A percentile compares a stretch with the other conserved stretches of the same genome.
These are phyloP conservation scores for Drosophila lacicola DNA, from an alignment of 2,888 invertebrate species.

Conservation along the genomic window DNA sequence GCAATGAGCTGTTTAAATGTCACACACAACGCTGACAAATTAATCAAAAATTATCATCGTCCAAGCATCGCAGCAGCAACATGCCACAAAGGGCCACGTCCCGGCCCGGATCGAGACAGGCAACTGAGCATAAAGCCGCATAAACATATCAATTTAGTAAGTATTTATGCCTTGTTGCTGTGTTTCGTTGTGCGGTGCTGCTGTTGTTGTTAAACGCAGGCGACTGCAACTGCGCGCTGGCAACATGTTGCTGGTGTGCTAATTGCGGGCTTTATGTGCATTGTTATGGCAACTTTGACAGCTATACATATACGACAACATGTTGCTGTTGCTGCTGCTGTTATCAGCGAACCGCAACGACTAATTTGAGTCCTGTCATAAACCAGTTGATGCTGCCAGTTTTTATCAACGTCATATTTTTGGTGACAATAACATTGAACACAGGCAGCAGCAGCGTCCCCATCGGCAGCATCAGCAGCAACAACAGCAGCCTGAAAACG, in stretches of 20 bases:
- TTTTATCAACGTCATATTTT: conserved; percentile 71
- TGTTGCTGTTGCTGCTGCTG: conserved; percentile 52
- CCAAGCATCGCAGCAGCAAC: conserved; percentile 67
- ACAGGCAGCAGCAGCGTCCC: conserved; percentile 45
- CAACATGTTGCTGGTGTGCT: conserved; percentile 77
- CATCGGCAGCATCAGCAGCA: conserved; percentile 34
- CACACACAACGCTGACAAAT: conserved; percentile 80
- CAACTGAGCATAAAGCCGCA: conserved; percentile 63
- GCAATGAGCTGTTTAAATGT: conserved; percentile 81
- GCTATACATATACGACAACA: conserved; percentile 61
- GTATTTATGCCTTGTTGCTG: conserved; percentile 58
- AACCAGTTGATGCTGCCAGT: conserved; percentile 72
- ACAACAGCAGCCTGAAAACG: conserved; percentile 66
- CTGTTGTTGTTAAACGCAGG: conserved; percentile 35
- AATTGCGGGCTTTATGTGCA: conserved; percentile 76
- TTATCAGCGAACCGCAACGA: conserved; percentile 63
- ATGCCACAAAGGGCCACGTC: conserved; percentile 51
- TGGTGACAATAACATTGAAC: conserved; percentile 81
- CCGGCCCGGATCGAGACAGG: conserved; percentile 35
- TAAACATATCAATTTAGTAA: conserved; percentile 80
- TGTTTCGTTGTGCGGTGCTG: conserved; percentile 16
- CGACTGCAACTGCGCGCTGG: conserved; percentile 37
- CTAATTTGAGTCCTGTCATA: conserved; percentile 79
- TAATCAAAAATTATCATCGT: conserved; percentile 79
- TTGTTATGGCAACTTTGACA: conserved; percentile 75